These are phyloP conservation scores for Elanoides forficatus DNA, from an alignment of 2,113 vertebrate species.

Conservation along the genomic window DNA sequence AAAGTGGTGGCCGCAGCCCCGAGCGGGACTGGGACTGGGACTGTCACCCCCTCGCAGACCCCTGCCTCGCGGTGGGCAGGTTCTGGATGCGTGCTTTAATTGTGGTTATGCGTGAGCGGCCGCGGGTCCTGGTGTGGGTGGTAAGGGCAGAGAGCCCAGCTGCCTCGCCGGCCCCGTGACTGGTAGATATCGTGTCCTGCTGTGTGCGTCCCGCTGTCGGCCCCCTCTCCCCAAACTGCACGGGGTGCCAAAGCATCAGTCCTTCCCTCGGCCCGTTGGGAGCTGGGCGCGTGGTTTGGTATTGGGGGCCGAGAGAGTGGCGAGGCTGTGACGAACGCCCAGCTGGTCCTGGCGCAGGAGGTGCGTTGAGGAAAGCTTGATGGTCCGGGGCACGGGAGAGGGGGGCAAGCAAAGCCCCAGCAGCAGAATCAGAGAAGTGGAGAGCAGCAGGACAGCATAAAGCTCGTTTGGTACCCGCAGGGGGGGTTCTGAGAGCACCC, in stretches of 20 bases:
- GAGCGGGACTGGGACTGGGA: too few species aligned
- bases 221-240: background rate
- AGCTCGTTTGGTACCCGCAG: accelerated
- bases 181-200: background rate
- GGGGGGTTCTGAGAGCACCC: background rate
- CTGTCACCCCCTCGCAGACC: background rate
- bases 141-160: background rate
- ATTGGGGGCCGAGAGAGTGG: too few species aligned
- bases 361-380: accelerated
- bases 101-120: background rate
- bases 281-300: too few species aligned
- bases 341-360: background rate
- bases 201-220: background rate
- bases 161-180: background rate
- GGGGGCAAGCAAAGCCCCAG: background rate
- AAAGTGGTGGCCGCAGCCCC: background rate
- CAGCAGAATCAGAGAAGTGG: background rate
- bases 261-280: background rate
- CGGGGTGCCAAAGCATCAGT: background rate
- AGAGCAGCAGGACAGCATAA: accelerated
- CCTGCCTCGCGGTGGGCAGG: background rate
- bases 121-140: background rate
- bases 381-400: background rate
- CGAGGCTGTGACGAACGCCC: background rate
- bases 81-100: background rate